phyloP scores from a whole-genome alignment of 2,888 invertebrate species.

The Tetranychus truncatus region DNA sequence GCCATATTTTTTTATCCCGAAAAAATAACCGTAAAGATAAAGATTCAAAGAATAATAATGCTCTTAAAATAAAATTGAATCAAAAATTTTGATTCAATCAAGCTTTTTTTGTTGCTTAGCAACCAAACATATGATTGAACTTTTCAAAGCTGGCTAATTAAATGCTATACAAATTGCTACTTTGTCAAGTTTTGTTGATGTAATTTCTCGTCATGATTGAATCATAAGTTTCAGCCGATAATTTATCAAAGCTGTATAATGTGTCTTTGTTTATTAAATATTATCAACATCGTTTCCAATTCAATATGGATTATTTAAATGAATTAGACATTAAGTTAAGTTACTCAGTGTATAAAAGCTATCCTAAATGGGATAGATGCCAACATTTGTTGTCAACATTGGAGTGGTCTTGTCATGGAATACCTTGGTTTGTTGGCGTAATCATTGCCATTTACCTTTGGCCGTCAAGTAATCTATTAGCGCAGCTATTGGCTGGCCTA shows the following conservation, averaged over 20 bases:
- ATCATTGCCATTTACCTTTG: slow-evolving; percentile 8
- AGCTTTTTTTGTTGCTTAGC: not conserved
- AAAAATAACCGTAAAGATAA: too few species aligned
- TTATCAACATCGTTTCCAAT: not conserved
- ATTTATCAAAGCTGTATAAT: too few species aligned
- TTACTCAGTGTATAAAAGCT: not conserved
- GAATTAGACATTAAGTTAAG: slow-evolving; percentile 1
- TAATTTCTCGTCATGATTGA: too few species aligned
- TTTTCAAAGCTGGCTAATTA: not conserved
- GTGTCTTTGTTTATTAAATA: not conserved
- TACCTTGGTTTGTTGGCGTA: slow-evolving; percentile 49
- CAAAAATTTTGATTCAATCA: not conserved
- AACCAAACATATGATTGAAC: not conserved
- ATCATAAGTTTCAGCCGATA: slow-evolving; percentile 46
- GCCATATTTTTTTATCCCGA: too few species aligned
- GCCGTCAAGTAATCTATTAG: not conserved
- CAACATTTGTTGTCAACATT: slow-evolving; percentile 36
- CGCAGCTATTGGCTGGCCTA: slow-evolving; percentile 36
- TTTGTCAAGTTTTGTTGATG: too few species aligned
- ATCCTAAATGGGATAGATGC: not conserved
- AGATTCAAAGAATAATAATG: too few species aligned
- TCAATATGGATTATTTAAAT: not conserved
- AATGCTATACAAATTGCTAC: too few species aligned
- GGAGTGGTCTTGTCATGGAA: slow-evolving; percentile 65
- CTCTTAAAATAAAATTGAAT: too few species aligned